Percentiles rank a stretch among this genome's conserved stretches.
Evolutionary conservation across 23 tunicate species (phyloP).

Genomic region (Diplosoma virens): DNA sequence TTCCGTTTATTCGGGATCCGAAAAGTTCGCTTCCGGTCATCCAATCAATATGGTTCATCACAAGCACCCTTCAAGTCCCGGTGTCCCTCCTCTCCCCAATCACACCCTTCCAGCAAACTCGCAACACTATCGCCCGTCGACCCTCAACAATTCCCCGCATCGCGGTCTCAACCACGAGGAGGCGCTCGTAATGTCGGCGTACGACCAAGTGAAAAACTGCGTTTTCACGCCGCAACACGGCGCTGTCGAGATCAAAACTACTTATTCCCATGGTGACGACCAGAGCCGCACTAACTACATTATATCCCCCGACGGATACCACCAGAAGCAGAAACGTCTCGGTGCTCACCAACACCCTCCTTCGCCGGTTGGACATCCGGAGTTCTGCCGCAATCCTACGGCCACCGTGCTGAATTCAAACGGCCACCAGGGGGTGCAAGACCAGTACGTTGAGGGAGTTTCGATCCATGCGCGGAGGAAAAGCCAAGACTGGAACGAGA

Average conservation of each 20-base stretch:
- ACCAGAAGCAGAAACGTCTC: no score
- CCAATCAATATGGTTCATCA: no score
- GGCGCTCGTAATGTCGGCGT: background rate
- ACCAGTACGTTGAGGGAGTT: background rate
- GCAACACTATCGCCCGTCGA: background rate
- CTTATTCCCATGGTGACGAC: background rate
- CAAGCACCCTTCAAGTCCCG: background rate
- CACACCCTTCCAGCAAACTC: background rate
- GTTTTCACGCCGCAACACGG: background rate
- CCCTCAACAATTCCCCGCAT: background rate
- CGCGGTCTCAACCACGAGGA: constrained; percentile 13
- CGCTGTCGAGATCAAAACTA: background rate
- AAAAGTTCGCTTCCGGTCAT: no score
- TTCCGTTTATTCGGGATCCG: no score
- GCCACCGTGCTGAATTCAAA: no score
- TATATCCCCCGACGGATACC: background rate
- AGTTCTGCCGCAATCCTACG: no score
- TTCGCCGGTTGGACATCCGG: background rate
- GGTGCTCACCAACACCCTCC: no score
- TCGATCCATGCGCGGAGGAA: constrained; percentile 27
- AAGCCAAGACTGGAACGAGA: constrained; percentile 83
- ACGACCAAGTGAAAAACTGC: background rate
- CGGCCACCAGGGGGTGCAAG: no score
- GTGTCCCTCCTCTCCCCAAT: background rate
- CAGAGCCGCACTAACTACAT: no score